These are phyloP conservation scores for Propithecus deckenii DNA, from an alignment of 2,797 vertebrate genomes.

Conservation along the genomic window DNA sequence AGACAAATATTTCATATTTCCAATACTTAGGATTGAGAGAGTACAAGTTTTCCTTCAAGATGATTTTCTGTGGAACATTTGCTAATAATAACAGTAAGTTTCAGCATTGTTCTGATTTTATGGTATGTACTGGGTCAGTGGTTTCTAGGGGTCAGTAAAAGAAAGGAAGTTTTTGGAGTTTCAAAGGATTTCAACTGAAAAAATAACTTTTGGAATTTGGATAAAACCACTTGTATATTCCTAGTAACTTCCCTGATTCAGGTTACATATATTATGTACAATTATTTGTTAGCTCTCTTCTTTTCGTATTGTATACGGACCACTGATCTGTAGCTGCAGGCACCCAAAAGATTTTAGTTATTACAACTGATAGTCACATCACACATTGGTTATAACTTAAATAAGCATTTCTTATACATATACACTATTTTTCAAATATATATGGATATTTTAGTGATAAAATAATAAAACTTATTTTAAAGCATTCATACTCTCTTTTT, in stretches of 20 bases:
- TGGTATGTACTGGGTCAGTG: slow-evolving; percentile 76
- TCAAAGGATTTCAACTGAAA: slow-evolving; percentile 75
- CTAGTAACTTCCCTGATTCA: slow-evolving; percentile 22
- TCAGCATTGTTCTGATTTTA: slow-evolving; percentile 68
- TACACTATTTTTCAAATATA: neutral
- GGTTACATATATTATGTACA: neutral
- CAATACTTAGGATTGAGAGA: slow-evolving; percentile 1
- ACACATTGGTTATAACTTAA: neutral
- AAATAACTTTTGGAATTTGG: slow-evolving; percentile 72
- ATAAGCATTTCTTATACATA: neutral
- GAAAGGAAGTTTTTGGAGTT: slow-evolving; percentile 75
- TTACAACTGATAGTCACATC: neutral
- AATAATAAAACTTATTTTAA: neutral
- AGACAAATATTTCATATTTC: slow-evolving; percentile 49
- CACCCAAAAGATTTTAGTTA: neutral
- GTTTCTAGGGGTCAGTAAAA: slow-evolving; percentile 71
- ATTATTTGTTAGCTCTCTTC: neutral
- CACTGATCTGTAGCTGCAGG: neutral
- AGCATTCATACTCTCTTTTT: neutral
- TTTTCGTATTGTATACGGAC: neutral
- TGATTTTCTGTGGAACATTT: slow-evolving; percentile 64
- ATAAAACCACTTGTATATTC: slow-evolving; percentile 46
- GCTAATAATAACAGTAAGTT: slow-evolving; percentile 71
- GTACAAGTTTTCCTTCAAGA: slow-evolving; percentile 47
- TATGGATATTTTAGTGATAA: neutral